These are phyloP conservation scores for Musca vetustissima DNA, from an alignment of 1,140 invertebrate genomes.

Conservation along the genomic window DNA sequence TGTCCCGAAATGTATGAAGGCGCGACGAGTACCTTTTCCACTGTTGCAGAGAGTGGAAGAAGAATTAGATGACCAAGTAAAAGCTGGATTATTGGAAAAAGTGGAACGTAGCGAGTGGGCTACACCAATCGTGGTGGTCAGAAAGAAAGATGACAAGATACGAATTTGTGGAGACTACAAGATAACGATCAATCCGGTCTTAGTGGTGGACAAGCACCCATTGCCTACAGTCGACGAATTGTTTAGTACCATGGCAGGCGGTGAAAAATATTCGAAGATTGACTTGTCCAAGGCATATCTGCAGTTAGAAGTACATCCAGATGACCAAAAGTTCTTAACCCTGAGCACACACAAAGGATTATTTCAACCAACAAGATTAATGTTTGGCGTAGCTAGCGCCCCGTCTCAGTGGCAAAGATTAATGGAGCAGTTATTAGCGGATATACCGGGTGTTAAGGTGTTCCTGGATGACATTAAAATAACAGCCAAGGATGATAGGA, in stretches of 20 bases:
- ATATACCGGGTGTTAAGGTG: conserved; percentile 32
- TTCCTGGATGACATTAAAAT: conserved; percentile 42
- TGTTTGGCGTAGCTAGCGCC: conserved; percentile 34
- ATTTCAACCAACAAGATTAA: conserved; percentile 31
- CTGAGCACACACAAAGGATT: conserved; percentile 35
- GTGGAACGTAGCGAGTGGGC: conserved; percentile 48
- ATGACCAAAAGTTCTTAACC: conserved; percentile 31
- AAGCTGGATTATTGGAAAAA: conserved; percentile 37
- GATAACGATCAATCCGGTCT: conserved; percentile 1
- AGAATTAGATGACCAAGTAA: conserved; percentile 51
- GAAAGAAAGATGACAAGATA: conserved; percentile 45
- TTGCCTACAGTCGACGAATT: conserved; percentile 38
- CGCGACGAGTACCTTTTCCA: conserved; percentile 17
- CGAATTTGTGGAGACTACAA: conserved; percentile 38
- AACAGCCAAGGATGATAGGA: conserved; percentile 10
- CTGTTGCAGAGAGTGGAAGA: conserved; percentile 31
- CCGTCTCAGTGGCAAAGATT: conserved; percentile 39
- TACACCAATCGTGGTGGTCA: conserved; percentile 57
- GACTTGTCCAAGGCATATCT: conserved; percentile 37
- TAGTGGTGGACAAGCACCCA: conserved; percentile 32
- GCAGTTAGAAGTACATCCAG: conserved; percentile 32
- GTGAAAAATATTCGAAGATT: conserved; percentile 35
- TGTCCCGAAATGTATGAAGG: conserved; percentile 9
- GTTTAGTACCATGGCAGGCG: conserved; percentile 32
- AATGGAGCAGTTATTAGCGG: conserved; percentile 37